Base-by-base conservation (phyloP, 2,113 vertebrate species). In the Sporophila hypoxantha region DNA sequence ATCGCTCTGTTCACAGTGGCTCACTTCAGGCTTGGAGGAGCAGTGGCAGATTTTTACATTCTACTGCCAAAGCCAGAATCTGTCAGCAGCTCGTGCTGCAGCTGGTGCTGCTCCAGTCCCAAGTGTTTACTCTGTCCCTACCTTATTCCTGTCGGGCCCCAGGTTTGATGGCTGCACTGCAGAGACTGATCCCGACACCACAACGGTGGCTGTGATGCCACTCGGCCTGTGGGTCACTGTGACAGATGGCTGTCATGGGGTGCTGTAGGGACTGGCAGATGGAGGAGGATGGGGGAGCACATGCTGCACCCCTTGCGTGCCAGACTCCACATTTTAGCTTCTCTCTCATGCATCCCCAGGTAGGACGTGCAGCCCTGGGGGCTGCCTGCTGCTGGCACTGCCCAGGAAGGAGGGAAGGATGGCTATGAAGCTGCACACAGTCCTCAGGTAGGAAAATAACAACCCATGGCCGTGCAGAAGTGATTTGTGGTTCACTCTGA, bases 141-240 rank as follows among this genome's bases (percentile, higher is more conserved):
- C 60, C 46, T 53, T 62, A 46, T 4, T 18, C 53, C 41, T 1
- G 0, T 3, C 12, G 50, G 53, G 37, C 41, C 32, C 29, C 2
- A 0, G n/a, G 19, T 8, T 25, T 59, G 80, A 14, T 90, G 85
- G 61, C 68, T 62, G 52, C 34, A 2, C 60, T 3, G 0, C 3
- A 23, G 59, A 47, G 25, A 29, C 44, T 32, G 69, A 32, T 49
- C 66, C 25, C 0, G 3, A 17, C 60, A 32, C 30, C 82, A 9
- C 57, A 10, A 0, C 1, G 0, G 20, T 66, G 68, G 36, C 76
- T 12, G 1, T 5, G 16, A 7, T 71, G 78, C 37, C 29, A 5
- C 70, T 41, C 17, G 1, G 10, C 60, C 67, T 8, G 55, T 0
- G 0, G 32, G 26, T 32, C 22, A 2, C 53, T 0, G 0, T 49